Evolutionary conservation across 1,140 invertebrate genomes (phyloP), one percentile per base, ranked within the genome.

Genomic region (Drosophila ercepeae): DNA sequence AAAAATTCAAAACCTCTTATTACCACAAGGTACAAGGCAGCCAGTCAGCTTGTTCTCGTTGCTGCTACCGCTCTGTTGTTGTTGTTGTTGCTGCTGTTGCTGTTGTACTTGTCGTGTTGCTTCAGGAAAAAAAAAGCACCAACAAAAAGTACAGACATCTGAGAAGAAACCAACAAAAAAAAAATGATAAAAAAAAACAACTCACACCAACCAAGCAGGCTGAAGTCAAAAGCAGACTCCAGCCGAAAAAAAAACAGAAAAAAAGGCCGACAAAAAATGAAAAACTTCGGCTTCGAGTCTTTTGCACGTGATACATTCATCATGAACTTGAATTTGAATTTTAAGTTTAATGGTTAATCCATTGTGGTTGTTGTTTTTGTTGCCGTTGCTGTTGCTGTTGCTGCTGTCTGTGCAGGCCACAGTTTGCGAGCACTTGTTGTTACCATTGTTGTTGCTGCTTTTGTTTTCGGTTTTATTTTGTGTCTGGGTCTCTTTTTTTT

Each of bases 261-360:
- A 36, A n/a, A 36, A 13, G n/a, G 9, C 29, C 29, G 29, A 32
- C 29, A 42, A 42, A 42, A 42, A 18, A 42, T 18, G 8, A 42
- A 42, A 57, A 68, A 78, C 74, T 81, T 65, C 53, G 59, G 29
- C 60, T 54, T 32, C 23, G 45, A 13, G 64, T 69, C 36, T 55
- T 72, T 64, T 75, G 89, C 89, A 90, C 89, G 89, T 90, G 89
- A 90, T 89, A 89, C 79, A 90, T 90, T 90, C 77, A 90, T 90
- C 89, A 90, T 90, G 89, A 90, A 90, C 89, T 90, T 90, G 89
- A 90, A 90, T 90, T 90, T 90, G 89, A 89, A 90, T 90, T 89
- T 83, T 75, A 89, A 89, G 89, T 90, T 88, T 88, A 89, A 89
- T 83, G 82, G 83, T 89, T 75, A 86, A 74, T 75, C 65, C 74